A percentile compares a stretch with the other conserved stretches of the same genome.
These are phyloP conservation scores for Podabrus alpinus DNA, from an alignment of 2,888 invertebrate species.

Conservation along the genomic window DNA sequence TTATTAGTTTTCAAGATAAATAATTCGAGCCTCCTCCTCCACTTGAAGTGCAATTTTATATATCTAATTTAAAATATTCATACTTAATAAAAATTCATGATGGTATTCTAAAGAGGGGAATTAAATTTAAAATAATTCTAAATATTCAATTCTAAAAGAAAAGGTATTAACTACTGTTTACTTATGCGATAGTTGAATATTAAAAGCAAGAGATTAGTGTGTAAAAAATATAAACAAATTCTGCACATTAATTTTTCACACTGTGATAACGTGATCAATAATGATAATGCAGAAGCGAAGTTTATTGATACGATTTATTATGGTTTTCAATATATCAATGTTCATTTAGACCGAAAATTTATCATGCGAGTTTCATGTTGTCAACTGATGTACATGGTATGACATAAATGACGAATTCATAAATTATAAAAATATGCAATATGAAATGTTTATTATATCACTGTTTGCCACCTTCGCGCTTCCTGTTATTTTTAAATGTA, in stretches of 20 bases:
- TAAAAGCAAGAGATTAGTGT: neutral
- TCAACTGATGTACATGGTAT: conserved; percentile 1
- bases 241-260: neutral
- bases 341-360: neutral
- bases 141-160: neutral
- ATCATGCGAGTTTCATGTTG: conserved; percentile 8
- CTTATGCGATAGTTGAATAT: neutral
- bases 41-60: neutral
- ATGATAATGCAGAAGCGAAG: neutral
- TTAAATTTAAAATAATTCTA: neutral
- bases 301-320: neutral
- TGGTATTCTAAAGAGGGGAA: neutral
- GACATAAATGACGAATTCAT: neutral
- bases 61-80: neutral
- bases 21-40: neutral
- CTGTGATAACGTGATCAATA: neutral
- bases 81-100: neutral
- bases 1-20: neutral
- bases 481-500: neutral
- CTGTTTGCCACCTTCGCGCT: neutral
- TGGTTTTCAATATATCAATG: neutral
- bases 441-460: neutral
- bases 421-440: neutral
- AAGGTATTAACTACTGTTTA: neutral
- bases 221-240: neutral